Conservation (phyloP, 2,888 invertebrate genomes). For the Ophion ellenae region DNA sequence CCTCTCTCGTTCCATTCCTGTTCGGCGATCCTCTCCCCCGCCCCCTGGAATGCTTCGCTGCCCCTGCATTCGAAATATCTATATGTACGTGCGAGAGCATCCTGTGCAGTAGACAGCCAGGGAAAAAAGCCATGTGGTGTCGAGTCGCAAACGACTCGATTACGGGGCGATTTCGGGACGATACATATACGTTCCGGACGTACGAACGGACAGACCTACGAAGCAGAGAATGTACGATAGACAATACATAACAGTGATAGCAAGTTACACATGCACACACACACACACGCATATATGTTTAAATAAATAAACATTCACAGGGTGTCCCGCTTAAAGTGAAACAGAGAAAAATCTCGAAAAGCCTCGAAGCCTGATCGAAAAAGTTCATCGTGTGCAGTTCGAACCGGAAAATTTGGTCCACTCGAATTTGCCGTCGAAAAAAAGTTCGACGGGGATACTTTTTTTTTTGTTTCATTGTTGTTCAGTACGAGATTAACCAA, state of each 20-base stretch:
- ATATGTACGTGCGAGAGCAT: conserved; percentile 18
- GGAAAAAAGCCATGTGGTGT: conserved; percentile 67
- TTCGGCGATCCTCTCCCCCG: conserved; percentile 41
- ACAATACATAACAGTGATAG: conserved; percentile 29
- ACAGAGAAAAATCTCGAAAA: too few species aligned
- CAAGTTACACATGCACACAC: neutral
- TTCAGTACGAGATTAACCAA: too few species aligned
- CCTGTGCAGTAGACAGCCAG: conserved; percentile 61
- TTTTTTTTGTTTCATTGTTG: too few species aligned
- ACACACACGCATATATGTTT: neutral
- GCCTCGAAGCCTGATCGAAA: too few species aligned
- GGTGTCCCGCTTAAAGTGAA: too few species aligned
- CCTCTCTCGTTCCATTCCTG: conserved; percentile 46
- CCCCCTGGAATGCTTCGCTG: conserved; percentile 16
- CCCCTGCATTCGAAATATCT: conserved; percentile 3
- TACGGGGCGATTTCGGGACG: conserved; percentile 62
- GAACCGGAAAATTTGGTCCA: conserved; percentile 10
- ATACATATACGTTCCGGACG: conserved; percentile 42
- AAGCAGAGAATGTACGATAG: conserved; percentile 7
- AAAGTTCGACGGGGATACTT: neutral
- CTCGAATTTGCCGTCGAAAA: conserved; percentile 2
- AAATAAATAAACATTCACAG: neutral
- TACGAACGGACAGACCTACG: conserved; percentile 37
- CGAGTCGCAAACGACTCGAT: conserved; percentile 67
- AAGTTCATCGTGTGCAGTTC: neutral